These are phyloP conservation scores for Podarcis raffonei DNA, from an alignment of 2,113 vertebrate genomes.

Conservation along the genomic window DNA sequence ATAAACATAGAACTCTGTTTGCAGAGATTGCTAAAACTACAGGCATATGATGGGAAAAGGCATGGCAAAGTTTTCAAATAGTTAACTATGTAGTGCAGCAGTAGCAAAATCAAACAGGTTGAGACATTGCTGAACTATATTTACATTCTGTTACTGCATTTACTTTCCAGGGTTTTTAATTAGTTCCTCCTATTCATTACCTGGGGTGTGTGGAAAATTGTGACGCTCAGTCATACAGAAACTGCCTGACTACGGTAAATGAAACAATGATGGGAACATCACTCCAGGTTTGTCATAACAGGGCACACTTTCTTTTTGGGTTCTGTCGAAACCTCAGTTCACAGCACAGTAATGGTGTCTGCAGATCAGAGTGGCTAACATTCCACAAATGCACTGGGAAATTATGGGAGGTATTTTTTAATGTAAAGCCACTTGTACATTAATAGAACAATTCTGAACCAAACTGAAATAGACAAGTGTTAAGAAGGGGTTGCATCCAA, in stretches of 20 bases:
- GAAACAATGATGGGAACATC: background rate
- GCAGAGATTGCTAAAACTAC: background rate
- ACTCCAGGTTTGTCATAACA: background rate
- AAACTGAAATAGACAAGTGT: background rate
- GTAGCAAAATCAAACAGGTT: constrained; percentile 17
- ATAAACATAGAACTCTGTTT: constrained; percentile 22
- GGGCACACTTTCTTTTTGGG: background rate
- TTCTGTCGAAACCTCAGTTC: background rate
- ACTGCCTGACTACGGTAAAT: background rate
- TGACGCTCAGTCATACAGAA: background rate
- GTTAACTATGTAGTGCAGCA: background rate
- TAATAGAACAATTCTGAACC: background rate
- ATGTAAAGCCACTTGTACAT: background rate
- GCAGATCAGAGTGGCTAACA: background rate
- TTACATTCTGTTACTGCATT: background rate
- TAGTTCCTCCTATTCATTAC: constrained; percentile 4
- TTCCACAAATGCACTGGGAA: background rate
- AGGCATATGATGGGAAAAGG: background rate
- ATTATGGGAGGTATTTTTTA: background rate
- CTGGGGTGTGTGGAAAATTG: background rate
- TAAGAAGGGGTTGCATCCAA: background rate
- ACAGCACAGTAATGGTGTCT: background rate
- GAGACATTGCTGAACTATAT: background rate
- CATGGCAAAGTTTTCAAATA: background rate
- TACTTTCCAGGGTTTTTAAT: constrained; percentile 18